Percentiles rank a stretch among this genome's conserved stretches.
These are phyloP conservation scores for Rhizomys pruinosus DNA, from an alignment of 2,113 vertebrate species.

Conservation along the genomic window DNA sequence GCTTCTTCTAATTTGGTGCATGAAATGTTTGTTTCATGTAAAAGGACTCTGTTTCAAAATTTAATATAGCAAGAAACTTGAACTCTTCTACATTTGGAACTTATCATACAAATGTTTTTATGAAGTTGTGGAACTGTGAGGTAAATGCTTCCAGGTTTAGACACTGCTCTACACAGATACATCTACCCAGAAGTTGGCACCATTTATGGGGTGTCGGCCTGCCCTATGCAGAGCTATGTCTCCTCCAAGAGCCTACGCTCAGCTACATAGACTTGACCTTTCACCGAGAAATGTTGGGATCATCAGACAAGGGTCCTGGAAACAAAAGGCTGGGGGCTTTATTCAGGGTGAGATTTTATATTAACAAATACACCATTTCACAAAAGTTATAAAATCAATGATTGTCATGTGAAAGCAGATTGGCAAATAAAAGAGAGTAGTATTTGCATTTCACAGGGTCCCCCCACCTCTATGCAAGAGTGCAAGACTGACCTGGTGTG, in stretches of 20 bases:
- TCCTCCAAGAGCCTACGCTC: background rate
- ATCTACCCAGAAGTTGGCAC: background rate
- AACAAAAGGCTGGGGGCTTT: background rate
- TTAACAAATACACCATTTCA: background rate
- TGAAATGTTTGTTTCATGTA: background rate
- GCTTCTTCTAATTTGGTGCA: background rate
- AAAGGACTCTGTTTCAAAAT: background rate
- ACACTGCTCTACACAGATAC: background rate
- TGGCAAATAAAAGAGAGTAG: background rate
- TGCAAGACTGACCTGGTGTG: too few relatives aligned
- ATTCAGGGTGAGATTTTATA: background rate
- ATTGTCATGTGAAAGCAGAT: background rate
- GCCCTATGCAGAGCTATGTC: accelerated
- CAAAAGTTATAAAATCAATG: background rate
- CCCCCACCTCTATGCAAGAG: background rate
- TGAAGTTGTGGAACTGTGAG: background rate
- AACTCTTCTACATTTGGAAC: background rate
- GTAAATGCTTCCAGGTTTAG: background rate
- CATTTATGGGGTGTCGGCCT: background rate
- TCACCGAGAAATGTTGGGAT: background rate
- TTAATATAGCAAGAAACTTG: background rate
- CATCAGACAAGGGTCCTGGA: background rate
- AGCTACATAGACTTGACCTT: accelerated
- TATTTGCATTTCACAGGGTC: background rate
- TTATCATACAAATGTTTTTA: too few relatives aligned